These are phyloP conservation scores for Tetraodon nigroviridis DNA, from an alignment of 2,113 vertebrate genomes.

Conservation along the genomic window DNA sequence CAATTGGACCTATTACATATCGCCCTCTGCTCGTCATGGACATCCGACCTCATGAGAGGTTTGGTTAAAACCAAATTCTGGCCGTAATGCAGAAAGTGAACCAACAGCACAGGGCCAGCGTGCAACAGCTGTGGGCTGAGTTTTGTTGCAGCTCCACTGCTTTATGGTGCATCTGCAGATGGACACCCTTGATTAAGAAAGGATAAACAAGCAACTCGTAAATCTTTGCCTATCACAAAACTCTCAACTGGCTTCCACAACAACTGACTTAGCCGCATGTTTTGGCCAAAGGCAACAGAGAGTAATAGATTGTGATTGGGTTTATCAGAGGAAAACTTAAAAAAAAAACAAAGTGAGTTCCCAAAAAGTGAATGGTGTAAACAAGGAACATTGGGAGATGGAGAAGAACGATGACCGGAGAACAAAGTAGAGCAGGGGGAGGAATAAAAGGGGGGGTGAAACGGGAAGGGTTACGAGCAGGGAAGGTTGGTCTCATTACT, in stretches of 20 bases:
- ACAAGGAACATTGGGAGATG: constrained; percentile 35
- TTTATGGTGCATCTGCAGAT: constrained; percentile 50
- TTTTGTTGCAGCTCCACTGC: constrained; percentile 35
- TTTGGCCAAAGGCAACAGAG: constrained; percentile 46
- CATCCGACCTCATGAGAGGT: not conserved
- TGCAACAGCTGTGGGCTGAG: constrained; percentile 27
- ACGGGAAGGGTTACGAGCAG: constrained; percentile 37
- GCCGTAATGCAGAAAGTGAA: constrained; percentile 22
- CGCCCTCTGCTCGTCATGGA: not conserved
- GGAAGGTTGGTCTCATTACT: constrained; percentile 74
- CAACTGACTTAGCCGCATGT: constrained; percentile 46
- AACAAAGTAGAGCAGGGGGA: constrained; percentile 27
- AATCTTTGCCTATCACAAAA: constrained; percentile 55
- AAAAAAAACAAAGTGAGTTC: constrained; percentile 28
- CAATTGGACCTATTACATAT: too few species aligned
- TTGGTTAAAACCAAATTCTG: constrained; percentile 16
- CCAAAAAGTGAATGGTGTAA: constrained; percentile 36
- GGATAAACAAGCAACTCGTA: constrained; percentile 48
- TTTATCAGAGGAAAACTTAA: constrained; percentile 32
- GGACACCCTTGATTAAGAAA: constrained; percentile 48
- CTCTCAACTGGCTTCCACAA: constrained; percentile 41
- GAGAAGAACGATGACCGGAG: constrained; percentile 14
- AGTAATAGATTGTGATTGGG: constrained; percentile 53
- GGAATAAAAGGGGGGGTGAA: constrained; percentile 12
- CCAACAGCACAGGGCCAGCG: constrained; percentile 11